phyloP scores from a whole-genome alignment of 2,113 vertebrate genomes.

The Thymallus thymallus region DNA sequence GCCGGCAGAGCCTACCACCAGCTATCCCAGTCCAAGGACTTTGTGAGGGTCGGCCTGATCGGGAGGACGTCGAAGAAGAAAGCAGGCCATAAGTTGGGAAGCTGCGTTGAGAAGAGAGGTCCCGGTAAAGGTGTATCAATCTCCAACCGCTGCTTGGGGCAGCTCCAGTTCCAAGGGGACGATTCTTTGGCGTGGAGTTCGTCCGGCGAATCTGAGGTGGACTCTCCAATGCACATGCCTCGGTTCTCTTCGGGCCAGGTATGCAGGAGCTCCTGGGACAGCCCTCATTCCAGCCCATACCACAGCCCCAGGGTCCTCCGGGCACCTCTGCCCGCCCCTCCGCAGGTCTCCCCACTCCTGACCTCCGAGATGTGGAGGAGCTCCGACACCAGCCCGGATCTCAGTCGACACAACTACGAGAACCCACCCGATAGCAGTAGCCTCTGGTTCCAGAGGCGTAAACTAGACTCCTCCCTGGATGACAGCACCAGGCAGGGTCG shows the following conservation, averaged over 20 bases:
- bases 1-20: conserved; percentile 45
- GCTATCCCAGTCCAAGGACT: conserved; percentile 28
- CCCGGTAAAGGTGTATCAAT: conserved; percentile 16
- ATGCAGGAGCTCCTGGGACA: conserved; percentile 27
- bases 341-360: conserved; percentile 26
- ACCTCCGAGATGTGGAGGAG: conserved; percentile 33
- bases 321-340: background rate
- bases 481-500: background rate
- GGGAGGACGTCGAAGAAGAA: conserved; percentile 42
- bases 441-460: conserved; percentile 34
- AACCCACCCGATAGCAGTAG: background rate
- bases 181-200: conserved; percentile 48
- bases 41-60: conserved; percentile 38
- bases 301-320: conserved; percentile 24
- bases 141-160: conserved; percentile 34
- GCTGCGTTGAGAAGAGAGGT: conserved; percentile 21
- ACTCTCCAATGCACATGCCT: conserved; percentile 24
- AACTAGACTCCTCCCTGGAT: conserved; percentile 11
- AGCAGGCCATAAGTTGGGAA: background rate
- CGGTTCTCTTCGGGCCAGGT: conserved; percentile 19
- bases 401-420: conserved; percentile 19
- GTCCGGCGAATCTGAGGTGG: conserved; percentile 37
- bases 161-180: conserved; percentile 35
- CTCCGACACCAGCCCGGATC: conserved; percentile 41
- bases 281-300: conserved; percentile 24